These are phyloP conservation scores for Onychomys leucogaster DNA, from an alignment of 2,797 vertebrate genomes.

Conservation along the genomic window DNA sequence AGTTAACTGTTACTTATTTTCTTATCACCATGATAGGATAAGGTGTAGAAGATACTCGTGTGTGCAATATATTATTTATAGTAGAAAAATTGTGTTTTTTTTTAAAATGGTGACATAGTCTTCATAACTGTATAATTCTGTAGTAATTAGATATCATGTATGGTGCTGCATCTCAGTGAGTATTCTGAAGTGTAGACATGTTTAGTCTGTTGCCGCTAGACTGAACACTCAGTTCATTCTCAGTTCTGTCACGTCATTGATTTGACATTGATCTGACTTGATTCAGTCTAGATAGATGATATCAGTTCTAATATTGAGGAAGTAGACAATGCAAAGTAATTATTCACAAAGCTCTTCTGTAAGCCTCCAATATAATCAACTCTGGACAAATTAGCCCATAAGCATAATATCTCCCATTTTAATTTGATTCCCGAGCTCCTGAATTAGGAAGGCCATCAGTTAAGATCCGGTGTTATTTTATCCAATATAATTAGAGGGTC, in stretches of 20 bases:
- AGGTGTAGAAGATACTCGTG: fast-evolving
- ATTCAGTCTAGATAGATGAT: constrained; percentile 81
- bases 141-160: neutral
- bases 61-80: neutral
- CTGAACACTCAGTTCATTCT: constrained; percentile 60
- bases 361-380: constrained; percentile 79
- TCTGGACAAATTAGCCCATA: constrained; percentile 65
- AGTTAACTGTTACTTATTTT: neutral
- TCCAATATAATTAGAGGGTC: constrained; percentile 85
- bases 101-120: neutral
- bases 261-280: constrained; percentile 83
- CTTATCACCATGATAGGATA: neutral
- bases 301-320: constrained; percentile 82
- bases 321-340: constrained; percentile 83
- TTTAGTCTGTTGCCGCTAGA: constrained; percentile 17
- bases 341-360: constrained; percentile 81
- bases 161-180: neutral
- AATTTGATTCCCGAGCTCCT: constrained; percentile 86
- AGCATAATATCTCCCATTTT: constrained; percentile 83
- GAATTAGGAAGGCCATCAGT: constrained; percentile 86
- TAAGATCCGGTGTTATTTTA: constrained; percentile 85
- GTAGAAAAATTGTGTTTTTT: neutral
- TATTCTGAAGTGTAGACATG: neutral
- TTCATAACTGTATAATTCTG: neutral
- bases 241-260: constrained; percentile 79